These are phyloP conservation scores for Zoroaster sp. DNA, from an alignment of 53 echinoderm and acorn worm genomes.

Conservation along the genomic window DNA sequence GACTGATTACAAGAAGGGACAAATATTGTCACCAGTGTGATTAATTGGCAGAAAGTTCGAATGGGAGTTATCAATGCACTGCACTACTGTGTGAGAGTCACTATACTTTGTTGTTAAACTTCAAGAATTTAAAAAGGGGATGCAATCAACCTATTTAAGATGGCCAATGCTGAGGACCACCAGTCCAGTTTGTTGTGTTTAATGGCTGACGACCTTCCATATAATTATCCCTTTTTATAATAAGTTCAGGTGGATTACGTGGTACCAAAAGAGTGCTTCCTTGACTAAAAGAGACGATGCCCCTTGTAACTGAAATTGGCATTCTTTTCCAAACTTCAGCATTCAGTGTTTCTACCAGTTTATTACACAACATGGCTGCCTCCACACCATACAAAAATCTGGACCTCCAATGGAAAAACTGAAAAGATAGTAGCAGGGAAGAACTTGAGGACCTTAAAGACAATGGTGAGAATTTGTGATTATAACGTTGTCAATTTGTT, in stretches of 20 bases:
- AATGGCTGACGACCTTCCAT: background rate
- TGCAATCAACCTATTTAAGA: background rate
- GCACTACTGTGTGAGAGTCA: background rate
- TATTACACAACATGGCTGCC: background rate
- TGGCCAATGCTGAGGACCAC: background rate
- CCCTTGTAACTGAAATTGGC: no score
- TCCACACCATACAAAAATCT: background rate
- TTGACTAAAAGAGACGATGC: background rate
- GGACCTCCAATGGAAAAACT: background rate
- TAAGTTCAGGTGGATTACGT: background rate
- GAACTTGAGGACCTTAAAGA: background rate
- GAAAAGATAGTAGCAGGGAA: background rate
- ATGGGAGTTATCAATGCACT: background rate
- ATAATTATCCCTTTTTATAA: background rate
- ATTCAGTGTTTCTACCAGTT: no score
- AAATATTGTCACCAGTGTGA: background rate
- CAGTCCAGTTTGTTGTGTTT: background rate
- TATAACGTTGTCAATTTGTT: background rate
- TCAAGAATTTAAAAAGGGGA: background rate
- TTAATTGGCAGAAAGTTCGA: background rate
- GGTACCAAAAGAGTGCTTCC: background rate
- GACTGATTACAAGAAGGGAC: conserved; percentile 24
- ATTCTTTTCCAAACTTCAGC: background rate
- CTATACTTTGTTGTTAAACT: background rate
- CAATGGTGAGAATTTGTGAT: background rate